phyloP scores from a whole-genome alignment of 1,140 invertebrate genomes.

The Drosophila jambulina region DNA sequence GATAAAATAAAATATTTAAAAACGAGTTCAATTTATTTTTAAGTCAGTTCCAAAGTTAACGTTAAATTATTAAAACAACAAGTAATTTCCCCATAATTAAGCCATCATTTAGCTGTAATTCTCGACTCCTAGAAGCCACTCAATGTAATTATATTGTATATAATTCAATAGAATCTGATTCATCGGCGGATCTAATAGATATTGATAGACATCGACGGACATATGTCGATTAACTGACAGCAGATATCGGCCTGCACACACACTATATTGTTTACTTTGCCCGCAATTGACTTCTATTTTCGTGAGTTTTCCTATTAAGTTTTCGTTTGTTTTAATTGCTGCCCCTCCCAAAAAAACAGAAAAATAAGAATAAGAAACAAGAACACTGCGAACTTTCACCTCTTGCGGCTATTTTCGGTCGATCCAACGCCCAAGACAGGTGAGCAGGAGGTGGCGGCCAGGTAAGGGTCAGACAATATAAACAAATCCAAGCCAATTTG shows the following conservation, averaged over 20 bases:
- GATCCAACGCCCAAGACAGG: slow-evolving; percentile 15
- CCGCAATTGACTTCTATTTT: slow-evolving; percentile 43
- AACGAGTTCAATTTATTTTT: not conserved
- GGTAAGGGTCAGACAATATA: slow-evolving; percentile 38
- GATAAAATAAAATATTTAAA: not conserved
- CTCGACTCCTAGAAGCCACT: not conserved
- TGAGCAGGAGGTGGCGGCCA: slow-evolving; percentile 1
- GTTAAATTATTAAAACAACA: not conserved
- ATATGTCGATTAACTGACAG: slow-evolving; percentile 27
- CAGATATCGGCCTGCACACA: slow-evolving; percentile 24
- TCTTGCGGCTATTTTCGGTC: slow-evolving; percentile 27
- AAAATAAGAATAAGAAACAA: not conserved
- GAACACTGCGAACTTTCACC: slow-evolving; percentile 19
- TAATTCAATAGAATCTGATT: slow-evolving; percentile 14
- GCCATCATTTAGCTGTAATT: not conserved
- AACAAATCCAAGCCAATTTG: slow-evolving; percentile 36
- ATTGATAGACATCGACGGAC: slow-evolving; percentile 27
- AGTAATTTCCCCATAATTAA: too few species aligned
- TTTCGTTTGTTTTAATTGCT: slow-evolving; percentile 50
- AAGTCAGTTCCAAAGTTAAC: not conserved
- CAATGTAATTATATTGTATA: not conserved
- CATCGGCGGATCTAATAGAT: slow-evolving; percentile 28
- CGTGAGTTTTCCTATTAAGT: slow-evolving; percentile 26
- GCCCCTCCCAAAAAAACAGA: slow-evolving; percentile 1
- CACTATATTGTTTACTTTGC: slow-evolving; percentile 27